A percentile compares a stretch with the other conserved stretches of the same genome.
Conservation (phyloP, 1,140 invertebrate species). For the Parapsyche elsis region DNA sequence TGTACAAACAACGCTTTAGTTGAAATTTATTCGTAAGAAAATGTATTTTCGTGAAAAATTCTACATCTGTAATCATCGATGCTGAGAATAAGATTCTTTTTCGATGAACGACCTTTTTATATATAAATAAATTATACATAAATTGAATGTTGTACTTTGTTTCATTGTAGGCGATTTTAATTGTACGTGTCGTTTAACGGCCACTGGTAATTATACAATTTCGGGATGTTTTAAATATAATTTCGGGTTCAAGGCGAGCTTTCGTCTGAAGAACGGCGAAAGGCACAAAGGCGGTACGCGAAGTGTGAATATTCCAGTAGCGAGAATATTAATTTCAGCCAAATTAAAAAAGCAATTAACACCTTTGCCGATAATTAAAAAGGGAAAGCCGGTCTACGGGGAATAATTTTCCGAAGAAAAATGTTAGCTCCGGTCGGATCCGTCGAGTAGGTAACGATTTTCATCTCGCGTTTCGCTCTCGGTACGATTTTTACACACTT, state of each 20-base stretch:
- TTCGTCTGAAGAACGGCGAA: constrained; percentile 22
- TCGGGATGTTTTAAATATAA: constrained; percentile 22
- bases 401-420: constrained; percentile 42
- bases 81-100: no score
- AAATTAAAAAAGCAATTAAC: constrained; percentile 55
- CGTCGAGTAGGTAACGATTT: no score
- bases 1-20: no score
- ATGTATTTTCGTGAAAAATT: no score
- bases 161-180: not conserved
- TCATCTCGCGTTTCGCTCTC: no score
- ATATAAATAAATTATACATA: no score
- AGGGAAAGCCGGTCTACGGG: constrained; percentile 36
- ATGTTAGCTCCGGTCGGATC: not conserved
- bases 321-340: constrained; percentile 52
- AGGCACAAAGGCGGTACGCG: constrained; percentile 29
- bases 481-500: no score
- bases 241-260: constrained; percentile 16
- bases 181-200: constrained; percentile 7
- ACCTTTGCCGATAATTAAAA: constrained; percentile 55
- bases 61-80: no score
- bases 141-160: no score
- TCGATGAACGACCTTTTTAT: no score
- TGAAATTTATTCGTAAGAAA: no score
- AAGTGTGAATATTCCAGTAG: constrained; percentile 29
- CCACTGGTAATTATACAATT: constrained; percentile 18